These are phyloP conservation scores for Spilosoma lubricipeda DNA, from an alignment of 2,888 invertebrate genomes.

Conservation along the genomic window DNA sequence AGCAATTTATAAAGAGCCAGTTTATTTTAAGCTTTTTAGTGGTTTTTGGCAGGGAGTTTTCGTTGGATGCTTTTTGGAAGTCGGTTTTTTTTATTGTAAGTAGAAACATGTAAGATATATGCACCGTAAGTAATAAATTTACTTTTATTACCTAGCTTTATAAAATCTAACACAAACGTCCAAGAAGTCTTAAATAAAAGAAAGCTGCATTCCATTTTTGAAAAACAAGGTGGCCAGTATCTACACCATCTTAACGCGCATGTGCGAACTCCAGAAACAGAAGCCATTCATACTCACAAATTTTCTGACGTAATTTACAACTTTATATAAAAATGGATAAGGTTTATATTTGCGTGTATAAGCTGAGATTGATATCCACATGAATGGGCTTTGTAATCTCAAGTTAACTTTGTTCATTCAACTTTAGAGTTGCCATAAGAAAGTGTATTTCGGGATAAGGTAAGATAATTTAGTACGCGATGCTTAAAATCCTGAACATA, in stretches of 20 bases:
- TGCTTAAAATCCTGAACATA: neutral
- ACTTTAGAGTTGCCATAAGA: slow-evolving; percentile 31
- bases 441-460: slow-evolving; percentile 14
- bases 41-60: too few species aligned
- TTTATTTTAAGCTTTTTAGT: too few species aligned
- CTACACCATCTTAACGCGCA: slow-evolving; percentile 26
- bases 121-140: neutral
- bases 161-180: neutral
- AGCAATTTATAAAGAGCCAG: too few species aligned
- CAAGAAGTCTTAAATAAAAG: slow-evolving; percentile 14
- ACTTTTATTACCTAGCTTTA: neutral
- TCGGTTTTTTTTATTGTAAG: neutral
- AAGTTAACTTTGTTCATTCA: slow-evolving; percentile 56
- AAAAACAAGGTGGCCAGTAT: slow-evolving; percentile 19
- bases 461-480: too few species aligned
- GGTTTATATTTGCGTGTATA: slow-evolving; percentile 16
- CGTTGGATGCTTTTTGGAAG: too few species aligned
- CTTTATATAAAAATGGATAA: neutral
- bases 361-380: slow-evolving; percentile 43
- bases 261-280: slow-evolving; percentile 46
- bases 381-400: slow-evolving; percentile 51
- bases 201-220: slow-evolving; percentile 19
- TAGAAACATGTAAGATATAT: neutral
- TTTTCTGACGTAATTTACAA: slow-evolving; percentile 12
- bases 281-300: slow-evolving; percentile 28